A percentile compares a stretch with the other conserved stretches of the same genome.
Evolutionary conservation across 2,888 invertebrate genomes (phyloP).

Genomic region (Aphidius colemani): DNA sequence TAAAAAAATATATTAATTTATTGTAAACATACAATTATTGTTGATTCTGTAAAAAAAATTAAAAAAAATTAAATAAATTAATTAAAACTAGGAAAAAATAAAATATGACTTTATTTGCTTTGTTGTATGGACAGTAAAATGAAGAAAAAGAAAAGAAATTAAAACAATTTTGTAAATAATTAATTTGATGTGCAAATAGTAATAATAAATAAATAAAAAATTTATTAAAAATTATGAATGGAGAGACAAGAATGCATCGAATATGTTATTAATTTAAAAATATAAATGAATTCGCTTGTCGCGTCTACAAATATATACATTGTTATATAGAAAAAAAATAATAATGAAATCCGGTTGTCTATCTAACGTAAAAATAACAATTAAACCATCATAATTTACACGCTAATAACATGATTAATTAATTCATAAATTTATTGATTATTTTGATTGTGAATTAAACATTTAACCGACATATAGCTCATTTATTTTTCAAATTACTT

Average conservation of each 20-base stretch:
- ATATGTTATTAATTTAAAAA: conserved; percentile 7
- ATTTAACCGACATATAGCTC: conserved; percentile 38
- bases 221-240: conserved; percentile 37
- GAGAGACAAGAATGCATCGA: conserved; percentile 19
- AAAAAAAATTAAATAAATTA: neutral
- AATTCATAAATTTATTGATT: too few species aligned
- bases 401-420: too few species aligned
- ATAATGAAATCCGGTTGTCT: conserved; percentile 4
- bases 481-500: conserved; percentile 55
- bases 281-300: conserved; percentile 18
- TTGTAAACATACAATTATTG: neutral
- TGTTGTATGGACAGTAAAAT: conserved; percentile 17
- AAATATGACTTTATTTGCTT: conserved; percentile 10
- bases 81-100: conserved; percentile 15
- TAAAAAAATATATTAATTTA: neutral
- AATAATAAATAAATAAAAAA: conserved; percentile 9
- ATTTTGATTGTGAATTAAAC: conserved; percentile 9
- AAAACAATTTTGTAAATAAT: conserved; percentile 9
- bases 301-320: conserved; percentile 20
- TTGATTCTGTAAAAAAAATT: too few species aligned
- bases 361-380: neutral
- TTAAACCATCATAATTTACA: neutral
- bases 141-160: conserved; percentile 28
- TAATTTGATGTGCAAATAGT: conserved; percentile 25
- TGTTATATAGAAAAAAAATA: conserved; percentile 22